Base-by-base conservation (phyloP, 2,113 vertebrate genomes). In the Tupaia chinensis region DNA sequence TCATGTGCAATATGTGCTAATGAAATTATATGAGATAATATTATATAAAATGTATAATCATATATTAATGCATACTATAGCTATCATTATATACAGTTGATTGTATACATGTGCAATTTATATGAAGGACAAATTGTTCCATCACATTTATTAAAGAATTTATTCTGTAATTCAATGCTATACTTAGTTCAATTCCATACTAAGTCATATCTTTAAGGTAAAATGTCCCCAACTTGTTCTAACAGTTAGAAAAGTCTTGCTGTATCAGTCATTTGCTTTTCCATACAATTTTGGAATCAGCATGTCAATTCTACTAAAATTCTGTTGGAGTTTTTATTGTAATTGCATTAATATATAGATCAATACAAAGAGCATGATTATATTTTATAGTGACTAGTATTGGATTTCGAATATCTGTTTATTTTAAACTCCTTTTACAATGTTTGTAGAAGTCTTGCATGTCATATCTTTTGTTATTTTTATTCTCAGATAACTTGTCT, bases 221-320 rank as follows among this genome's bases (percentile, higher is more conserved):
- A 34, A 70, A 32, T 29, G 95, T 61, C 79, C n/a, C 74, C n/a
- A 70, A 87, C 4, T 32, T 79, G 5, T 81, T 94, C 83, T 77
- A 44, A 44, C 44, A 44, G 44, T 96, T 1, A 91, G 29, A 4
- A 91, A 74, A 81, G 8, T 65, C n/a, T 83, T 87, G 11, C 19
- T 73, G 65, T 27, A 78, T 96, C 89, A 91, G 12, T 68, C 56
- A 87, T 83, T 95, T 92, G 27, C 9, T 98, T 92, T 93, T 87
- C n/a, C 23, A 82, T 63, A 94, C 0, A 66, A 63, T 63, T 93
- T 92, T 84, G 5, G 66, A 94, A 93, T 79, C n/a, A 94, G 34
- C 11, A 81, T 91, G 22, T 56, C 8, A 89, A 80, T 89, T 89
- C 14, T 5, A 70, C 23, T 93, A 87, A 83, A 94, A 82, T 87